Conservation (phyloP, 1,140 invertebrate genomes). For the Ylistrum balloti region DNA sequence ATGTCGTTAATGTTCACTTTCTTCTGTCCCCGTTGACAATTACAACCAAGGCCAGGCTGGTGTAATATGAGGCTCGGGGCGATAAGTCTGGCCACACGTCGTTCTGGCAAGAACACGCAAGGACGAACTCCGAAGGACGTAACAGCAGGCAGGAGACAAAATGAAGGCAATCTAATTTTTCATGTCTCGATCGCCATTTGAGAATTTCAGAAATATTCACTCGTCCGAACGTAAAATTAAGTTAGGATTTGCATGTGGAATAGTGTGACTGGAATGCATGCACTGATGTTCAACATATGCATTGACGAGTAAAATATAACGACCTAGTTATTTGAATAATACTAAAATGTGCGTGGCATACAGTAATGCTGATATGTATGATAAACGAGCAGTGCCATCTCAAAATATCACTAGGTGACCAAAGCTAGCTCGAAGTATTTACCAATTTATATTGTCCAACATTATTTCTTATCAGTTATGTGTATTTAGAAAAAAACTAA, state of each 20-base stretch:
- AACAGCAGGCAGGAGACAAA: background rate
- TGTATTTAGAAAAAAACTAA: too few relatives aligned
- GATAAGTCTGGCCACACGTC: background rate
- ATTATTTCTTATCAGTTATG: too few relatives aligned
- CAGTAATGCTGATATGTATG: too few relatives aligned
- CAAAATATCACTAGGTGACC: too few relatives aligned
- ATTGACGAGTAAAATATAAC: too few relatives aligned
- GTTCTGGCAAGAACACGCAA: background rate
- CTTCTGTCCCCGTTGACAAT: background rate
- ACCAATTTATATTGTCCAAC: too few relatives aligned
- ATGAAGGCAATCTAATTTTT: background rate
- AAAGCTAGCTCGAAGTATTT: too few relatives aligned
- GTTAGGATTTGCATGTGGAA: background rate
- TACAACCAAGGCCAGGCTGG: background rate
- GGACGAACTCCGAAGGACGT: background rate
- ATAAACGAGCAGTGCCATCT: too few relatives aligned
- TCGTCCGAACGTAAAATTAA: background rate
- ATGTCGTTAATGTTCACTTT: background rate
- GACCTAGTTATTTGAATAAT: too few relatives aligned
- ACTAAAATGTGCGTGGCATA: too few relatives aligned
- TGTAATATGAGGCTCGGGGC: background rate
- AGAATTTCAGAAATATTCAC: background rate
- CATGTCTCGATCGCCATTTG: background rate
- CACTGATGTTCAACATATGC: too few relatives aligned
- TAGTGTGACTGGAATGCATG: background rate